Evolutionary conservation across 2,113 vertebrate genomes (phyloP), one percentile per base, ranked within the genome.

Genomic region (Trachemys scripta): DNA sequence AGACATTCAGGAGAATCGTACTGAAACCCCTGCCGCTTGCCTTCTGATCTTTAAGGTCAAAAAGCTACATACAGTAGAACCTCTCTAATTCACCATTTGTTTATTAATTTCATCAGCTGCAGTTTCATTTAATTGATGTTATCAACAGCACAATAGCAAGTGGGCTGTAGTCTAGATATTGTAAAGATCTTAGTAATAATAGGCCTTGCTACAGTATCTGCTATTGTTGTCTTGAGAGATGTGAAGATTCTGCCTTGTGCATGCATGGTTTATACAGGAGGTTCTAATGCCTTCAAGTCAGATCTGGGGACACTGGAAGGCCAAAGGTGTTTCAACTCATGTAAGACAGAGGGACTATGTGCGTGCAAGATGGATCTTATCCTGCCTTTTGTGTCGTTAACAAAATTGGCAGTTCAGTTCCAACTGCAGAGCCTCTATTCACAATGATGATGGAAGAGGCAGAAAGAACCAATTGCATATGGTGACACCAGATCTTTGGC

Each of bases 201-300:
- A 29, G 59, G 59, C 29, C 14, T 10, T 31, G 0, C 0, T 29
- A 45, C 1, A 7, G 0, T 1, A 1, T 3, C 35, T 59, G 13
- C 11, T 53, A 1, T 5, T 29, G 9, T 2, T 31, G 11, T 80
- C 62, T 49, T 19, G 54, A 69, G 13, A 69, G 31, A n/a, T n/a
- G 35, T 35, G 62, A 38, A 85, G n/a, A 80, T 17, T 10, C 5
- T 47, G 8, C 38, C 20, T 45, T 56, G 27, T 19, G 1, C 4
- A 8, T 20, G 38, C 69, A 50, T 62, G 51, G 35, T n/a, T 69
- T n/a, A n/a, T 69, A n/a, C 7, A 69, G 17, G 14, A 17, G 16
- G 62, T n/a, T 69, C 16, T 69, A 16, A 16, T n/a, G 14, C n/a
- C n/a, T 38, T 8, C 59, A 53, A 8, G 17, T 1, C 1, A 19